These are phyloP conservation scores for Calidris pygmaea DNA, from an alignment of 2,113 vertebrate genomes.

Conservation along the genomic window DNA sequence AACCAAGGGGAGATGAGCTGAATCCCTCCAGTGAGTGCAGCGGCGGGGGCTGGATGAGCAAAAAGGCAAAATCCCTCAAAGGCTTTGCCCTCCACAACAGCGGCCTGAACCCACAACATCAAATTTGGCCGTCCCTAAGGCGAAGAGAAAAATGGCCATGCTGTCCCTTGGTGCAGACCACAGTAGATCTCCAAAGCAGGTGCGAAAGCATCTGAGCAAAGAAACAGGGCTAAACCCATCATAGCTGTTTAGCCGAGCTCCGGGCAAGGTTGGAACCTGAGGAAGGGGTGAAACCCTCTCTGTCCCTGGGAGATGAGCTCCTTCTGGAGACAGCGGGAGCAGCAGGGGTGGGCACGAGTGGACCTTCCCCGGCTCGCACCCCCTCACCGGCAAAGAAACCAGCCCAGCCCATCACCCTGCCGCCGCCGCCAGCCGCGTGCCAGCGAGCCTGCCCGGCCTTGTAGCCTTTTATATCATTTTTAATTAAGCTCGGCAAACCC, in stretches of 20 bases:
- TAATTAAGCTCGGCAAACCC: conserved; percentile 63
- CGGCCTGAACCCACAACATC: not conserved
- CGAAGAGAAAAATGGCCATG: not conserved
- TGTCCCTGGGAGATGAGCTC: not conserved
- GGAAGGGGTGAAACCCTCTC: not conserved
- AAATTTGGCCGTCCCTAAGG: not conserved
- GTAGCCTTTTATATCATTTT: not conserved
- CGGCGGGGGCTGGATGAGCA: rapidly evolving
- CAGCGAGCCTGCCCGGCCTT: conserved; percentile 56
- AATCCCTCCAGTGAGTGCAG: not conserved
- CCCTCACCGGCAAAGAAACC: rapidly evolving
- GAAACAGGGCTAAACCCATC: not conserved
- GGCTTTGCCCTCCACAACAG: not conserved
- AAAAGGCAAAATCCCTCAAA: not conserved
- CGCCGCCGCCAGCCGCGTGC: not conserved
- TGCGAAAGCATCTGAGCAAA: not conserved
- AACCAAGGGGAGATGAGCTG: not conserved
- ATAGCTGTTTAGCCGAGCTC: not conserved
- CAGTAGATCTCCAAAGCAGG: rapidly evolving
- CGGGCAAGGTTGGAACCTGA: rapidly evolving
- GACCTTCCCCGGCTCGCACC: rapidly evolving
- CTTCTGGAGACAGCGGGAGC: not conserved
- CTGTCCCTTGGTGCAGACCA: not conserved
- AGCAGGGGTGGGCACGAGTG: rapidly evolving
- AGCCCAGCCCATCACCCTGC: rapidly evolving